phyloP scores from a whole-genome alignment of 2,888 invertebrate genomes.

The Xanthorhoe designata region DNA sequence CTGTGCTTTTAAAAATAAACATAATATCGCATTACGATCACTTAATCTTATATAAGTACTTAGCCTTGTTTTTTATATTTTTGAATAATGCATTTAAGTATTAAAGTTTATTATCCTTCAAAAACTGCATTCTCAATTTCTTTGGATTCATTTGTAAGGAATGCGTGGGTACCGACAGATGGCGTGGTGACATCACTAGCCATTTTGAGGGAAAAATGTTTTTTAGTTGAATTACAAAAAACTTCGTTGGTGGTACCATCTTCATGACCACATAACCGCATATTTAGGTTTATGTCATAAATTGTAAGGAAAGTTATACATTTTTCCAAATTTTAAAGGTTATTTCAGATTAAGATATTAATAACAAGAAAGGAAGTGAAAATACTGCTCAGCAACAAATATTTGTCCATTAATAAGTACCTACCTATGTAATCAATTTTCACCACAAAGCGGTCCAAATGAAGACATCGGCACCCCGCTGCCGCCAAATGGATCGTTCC shows the following conservation, averaged over 20 bases:
- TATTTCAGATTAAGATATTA: not conserved
- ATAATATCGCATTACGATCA: too few species aligned
- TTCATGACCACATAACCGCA: constrained; percentile 12
- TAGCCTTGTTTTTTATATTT: too few species aligned
- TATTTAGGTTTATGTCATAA: constrained; percentile 10
- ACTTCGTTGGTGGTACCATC: constrained; percentile 22
- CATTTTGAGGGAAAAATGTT: constrained; percentile 22
- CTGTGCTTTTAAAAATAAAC: too few species aligned
- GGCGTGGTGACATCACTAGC: constrained; percentile 34
- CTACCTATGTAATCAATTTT: constrained; percentile 48
- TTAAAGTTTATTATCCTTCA: constrained; percentile 13
- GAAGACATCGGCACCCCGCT: constrained; percentile 76
- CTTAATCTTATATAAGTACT: too few species aligned
- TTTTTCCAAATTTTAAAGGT: not conserved
- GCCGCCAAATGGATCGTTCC: constrained; percentile 60
- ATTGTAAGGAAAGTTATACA: not conserved
- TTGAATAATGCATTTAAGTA: constrained; percentile 2
- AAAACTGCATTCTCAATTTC: constrained; percentile 25
- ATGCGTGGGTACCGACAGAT: constrained; percentile 34
- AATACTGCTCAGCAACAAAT: constrained; percentile 13
- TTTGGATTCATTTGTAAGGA: constrained; percentile 23
- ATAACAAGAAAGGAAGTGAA: constrained; percentile 6
- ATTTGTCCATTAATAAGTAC: constrained; percentile 33
- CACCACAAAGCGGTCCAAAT: constrained; percentile 55
- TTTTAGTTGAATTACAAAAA: constrained; percentile 20